phyloP scores from a whole-genome alignment of 2,888 invertebrate species.

The Coelogynopora nodosa region DNA sequence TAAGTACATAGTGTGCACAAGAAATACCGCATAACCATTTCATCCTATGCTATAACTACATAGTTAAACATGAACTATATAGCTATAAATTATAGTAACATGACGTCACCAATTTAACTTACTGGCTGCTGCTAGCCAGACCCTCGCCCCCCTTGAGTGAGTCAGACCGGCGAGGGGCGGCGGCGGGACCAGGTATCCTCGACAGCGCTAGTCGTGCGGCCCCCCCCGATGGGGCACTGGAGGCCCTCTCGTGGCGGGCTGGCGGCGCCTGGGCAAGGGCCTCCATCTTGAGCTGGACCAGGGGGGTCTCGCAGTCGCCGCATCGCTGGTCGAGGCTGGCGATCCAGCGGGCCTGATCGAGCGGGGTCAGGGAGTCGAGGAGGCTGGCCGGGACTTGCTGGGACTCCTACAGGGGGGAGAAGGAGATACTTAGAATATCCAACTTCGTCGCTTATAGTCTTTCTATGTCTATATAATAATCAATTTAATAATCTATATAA shows the following conservation, averaged over 20 bases:
- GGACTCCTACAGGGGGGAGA: background rate
- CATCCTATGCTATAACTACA: too few species aligned
- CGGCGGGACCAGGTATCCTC: background rate
- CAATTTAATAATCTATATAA: too few species aligned
- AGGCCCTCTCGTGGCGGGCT: background rate
- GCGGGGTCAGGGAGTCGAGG: background rate
- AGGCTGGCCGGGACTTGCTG: background rate
- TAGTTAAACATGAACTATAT: too few species aligned
- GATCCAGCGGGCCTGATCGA: conserved; percentile 3
- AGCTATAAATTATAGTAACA: too few species aligned
- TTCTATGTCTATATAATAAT: too few species aligned
- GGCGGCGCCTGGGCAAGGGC: background rate
- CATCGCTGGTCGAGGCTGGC: background rate
- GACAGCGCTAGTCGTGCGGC: background rate
- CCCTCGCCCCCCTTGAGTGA: background rate
- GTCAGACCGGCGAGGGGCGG: background rate
- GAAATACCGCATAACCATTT: too few species aligned
- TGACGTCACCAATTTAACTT: too few species aligned
- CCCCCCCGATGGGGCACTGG: background rate
- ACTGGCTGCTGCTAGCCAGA: too few species aligned
- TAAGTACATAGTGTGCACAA: too few species aligned
- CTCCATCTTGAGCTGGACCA: background rate
- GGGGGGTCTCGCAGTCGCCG: background rate
- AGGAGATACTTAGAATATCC: background rate
- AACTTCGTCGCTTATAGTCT: too few species aligned